phyloP scores from a whole-genome alignment of 2,113 vertebrate species.

The Gambusia holbrooki region DNA sequence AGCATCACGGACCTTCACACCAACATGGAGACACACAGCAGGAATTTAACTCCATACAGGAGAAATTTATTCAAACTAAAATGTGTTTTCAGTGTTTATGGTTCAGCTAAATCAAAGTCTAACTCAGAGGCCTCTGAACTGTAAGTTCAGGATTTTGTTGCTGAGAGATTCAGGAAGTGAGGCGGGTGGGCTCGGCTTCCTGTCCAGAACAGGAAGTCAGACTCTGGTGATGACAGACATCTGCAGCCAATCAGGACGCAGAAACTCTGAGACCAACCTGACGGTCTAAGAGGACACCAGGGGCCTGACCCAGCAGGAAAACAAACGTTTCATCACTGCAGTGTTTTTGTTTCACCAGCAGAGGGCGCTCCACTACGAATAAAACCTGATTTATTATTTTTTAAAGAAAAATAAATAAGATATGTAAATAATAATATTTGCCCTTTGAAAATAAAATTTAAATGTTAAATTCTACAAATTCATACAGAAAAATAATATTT shows the following conservation, averaged over 20 bases:
- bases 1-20: conserved; percentile 89
- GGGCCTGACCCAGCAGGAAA: neutral
- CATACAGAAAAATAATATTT: no score
- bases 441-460: no score
- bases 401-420: no score
- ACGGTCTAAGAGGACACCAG: neutral
- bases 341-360: neutral
- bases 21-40: neutral
- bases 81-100: no score
- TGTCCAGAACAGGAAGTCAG: neutral
- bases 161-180: neutral
- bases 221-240: neutral
- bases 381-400: no score
- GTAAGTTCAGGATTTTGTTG: neutral
- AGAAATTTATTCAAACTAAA: no score
- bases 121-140: no score
- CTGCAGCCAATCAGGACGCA: neutral
- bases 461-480: no score
- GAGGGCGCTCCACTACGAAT: neutral
- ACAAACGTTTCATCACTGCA: neutral
- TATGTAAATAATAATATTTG: no score
- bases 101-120: no score
- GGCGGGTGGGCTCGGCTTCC: neutral
- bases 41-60: neutral
- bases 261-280: neutral